These are phyloP conservation scores for Pristionchus fissidentatus DNA, from an alignment of 2,888 invertebrate genomes.

Conservation along the genomic window DNA sequence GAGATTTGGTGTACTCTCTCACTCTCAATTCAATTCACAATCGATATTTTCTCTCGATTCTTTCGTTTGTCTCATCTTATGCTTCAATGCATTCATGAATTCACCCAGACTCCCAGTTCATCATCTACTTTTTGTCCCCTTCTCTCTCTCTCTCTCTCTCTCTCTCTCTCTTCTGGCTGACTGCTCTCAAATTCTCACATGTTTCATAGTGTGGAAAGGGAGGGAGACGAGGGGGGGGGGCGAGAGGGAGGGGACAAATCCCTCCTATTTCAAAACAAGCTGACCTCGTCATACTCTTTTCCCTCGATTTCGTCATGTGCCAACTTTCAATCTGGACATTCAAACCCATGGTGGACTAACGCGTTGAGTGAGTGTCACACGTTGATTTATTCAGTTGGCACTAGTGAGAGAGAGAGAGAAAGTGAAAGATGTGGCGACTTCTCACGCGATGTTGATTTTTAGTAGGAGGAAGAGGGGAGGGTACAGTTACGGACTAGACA, in stretches of 20 bases:
- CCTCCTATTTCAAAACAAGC: conserved; percentile 47
- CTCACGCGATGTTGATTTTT: conserved; percentile 8
- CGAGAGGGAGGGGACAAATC: conserved; percentile 47
- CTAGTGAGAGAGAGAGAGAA: not conserved
- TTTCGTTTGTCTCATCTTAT: not conserved
- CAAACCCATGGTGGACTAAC: not conserved
- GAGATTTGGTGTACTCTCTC: not conserved
- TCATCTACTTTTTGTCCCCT: conserved; percentile 18
- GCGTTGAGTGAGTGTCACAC: not conserved
- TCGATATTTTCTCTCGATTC: not conserved
- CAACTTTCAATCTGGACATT: too few species aligned
- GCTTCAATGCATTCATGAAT: conserved; percentile 26
- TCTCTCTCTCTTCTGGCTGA: conserved; percentile 8
- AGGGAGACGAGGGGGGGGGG: too few species aligned
- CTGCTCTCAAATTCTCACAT: conserved; percentile 50
- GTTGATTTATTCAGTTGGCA: not conserved
- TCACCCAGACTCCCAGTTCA: conserved; percentile 31
- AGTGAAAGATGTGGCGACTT: not conserved
- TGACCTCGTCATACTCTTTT: too few species aligned
- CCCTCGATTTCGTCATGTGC: conserved; percentile 20
- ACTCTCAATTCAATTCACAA: not conserved
- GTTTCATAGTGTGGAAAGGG: conserved; percentile 51
- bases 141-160: conserved; percentile 34
- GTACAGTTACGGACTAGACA: not conserved
- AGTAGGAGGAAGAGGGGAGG: not conserved